Conservation (phyloP, 2,113 vertebrate genomes). For the Polypterus bichir region DNA sequence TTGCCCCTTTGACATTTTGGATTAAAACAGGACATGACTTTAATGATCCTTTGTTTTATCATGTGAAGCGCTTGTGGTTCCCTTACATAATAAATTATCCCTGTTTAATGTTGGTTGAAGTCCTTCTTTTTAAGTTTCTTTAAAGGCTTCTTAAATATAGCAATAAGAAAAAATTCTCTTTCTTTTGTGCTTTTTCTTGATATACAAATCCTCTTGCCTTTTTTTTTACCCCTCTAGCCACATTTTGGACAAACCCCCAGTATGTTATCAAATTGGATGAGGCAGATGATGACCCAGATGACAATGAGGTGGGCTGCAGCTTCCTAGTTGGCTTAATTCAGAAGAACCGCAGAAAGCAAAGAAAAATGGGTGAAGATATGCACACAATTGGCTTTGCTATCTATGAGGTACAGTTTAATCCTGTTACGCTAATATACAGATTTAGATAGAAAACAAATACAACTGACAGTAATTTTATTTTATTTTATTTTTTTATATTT, state of each 20-base stretch:
- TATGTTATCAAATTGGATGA: slow-evolving; percentile 59
- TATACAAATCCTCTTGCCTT: background rate
- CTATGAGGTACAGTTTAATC: slow-evolving; percentile 44
- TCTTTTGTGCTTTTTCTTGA: background rate
- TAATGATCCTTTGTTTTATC: too few relatives aligned
- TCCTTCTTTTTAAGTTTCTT: too few relatives aligned
- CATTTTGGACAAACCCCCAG: slow-evolving; percentile 72
- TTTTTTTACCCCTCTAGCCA: slow-evolving; percentile 28
- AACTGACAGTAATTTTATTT: too few relatives aligned
- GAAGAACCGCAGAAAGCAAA: slow-evolving; percentile 58
- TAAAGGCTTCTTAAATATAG: background rate
- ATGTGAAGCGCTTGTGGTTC: too few relatives aligned
- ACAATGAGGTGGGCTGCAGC: slow-evolving; percentile 47
- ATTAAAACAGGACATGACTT: too few relatives aligned
- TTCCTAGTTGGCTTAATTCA: slow-evolving; percentile 70
- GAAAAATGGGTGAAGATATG: slow-evolving; percentile 55
- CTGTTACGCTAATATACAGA: background rate
- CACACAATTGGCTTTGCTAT: slow-evolving; percentile 64
- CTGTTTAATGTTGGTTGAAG: too few relatives aligned
- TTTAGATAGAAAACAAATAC: too few relatives aligned
- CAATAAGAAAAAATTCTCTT: background rate
- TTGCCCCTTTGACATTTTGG: too few relatives aligned
- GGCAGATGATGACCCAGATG: slow-evolving; percentile 56
- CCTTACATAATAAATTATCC: too few relatives aligned
- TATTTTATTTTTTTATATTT: too few relatives aligned